Evolutionary conservation across 2,888 invertebrate genomes (phyloP), one percentile per base, ranked within the genome.

Genomic region (Plagodis pulveraria): DNA sequence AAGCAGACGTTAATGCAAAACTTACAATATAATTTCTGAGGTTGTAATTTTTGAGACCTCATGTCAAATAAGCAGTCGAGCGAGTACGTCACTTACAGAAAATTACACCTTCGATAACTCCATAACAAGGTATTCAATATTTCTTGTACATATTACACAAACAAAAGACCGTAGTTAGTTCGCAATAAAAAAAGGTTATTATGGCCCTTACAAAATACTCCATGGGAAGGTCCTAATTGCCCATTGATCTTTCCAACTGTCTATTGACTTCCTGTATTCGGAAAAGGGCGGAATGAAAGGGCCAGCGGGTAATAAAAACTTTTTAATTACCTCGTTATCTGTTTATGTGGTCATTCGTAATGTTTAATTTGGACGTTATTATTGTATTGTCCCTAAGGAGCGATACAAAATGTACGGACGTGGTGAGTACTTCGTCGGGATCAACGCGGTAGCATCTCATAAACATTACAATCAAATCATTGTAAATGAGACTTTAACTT

Each of bases 261-360:
- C 60, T 50, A 61, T 61, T 52, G 60, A 61, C 60, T 61, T 61
- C 60, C 60, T 48, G 60, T 52, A 52, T 56, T 56, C 41, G 45
- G 48, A 40, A 49, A 41, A 56, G 50, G 60, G 52, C 34, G 36
- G 47, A 49, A 56, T 52, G 42, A 52, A 50, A 52, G 45, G 56
- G 52, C 51, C 36, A 43, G 38, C 12, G 38, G 52, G 52, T 22
- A 52, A 61, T 61, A 56, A 61, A 60, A 56, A 61, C 60, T 61
- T 56, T 59, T 56, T 61, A 61, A 61, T 61, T 61, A 56, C 52
- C 52, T 61, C 60, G 60, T 61, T 61, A 61, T 61, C 60, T 36
- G 52, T 61, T 61, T 61, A 56, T 52, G 49, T 42, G 51, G 46
- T 32, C 60, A 52, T 61, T 61, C 33, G 44, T 53, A 56, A 61